Conservation (phyloP, 92 coral and sea anemone species). For the Zoanthus gigantus region DNA sequence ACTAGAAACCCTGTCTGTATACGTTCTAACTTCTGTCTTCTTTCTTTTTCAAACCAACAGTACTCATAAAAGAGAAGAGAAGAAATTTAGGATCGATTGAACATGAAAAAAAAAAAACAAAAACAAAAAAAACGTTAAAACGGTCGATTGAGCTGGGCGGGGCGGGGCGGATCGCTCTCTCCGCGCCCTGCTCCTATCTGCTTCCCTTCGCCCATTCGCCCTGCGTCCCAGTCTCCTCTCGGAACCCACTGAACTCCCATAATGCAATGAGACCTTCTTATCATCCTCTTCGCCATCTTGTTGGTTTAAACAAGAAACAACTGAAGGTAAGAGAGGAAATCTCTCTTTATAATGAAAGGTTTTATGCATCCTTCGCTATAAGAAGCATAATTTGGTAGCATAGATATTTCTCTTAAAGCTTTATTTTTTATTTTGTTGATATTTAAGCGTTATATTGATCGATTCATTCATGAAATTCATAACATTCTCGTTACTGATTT, state of each 20-base stretch:
- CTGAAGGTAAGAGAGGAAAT: slow-evolving; percentile 68
- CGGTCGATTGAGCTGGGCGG: no score
- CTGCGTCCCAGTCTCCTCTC: slow-evolving; percentile 44
- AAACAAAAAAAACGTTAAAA: no score
- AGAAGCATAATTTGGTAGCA: background rate
- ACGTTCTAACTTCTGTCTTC: no score
- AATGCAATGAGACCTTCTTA: slow-evolving; percentile 54
- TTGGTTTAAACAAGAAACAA: slow-evolving; percentile 67
- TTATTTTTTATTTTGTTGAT: background rate
- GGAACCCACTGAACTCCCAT: slow-evolving; percentile 48
- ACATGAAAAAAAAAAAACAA: no score
- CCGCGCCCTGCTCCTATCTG: no score
- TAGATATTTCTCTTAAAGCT: background rate
- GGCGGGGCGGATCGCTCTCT: no score
- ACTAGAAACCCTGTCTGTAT: no score
- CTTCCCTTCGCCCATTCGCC: no score
- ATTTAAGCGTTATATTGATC: background rate
- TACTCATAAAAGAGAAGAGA: no score
- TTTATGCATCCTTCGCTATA: slow-evolving; percentile 54
- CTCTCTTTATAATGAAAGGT: slow-evolving; percentile 19
- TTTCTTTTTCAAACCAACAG: no score
- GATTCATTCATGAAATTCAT: background rate
- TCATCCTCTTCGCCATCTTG: slow-evolving; percentile 90
- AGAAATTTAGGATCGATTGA: no score
- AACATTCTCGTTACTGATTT: background rate